Base-by-base conservation (phyloP, 2,797 vertebrate genomes). In the Cichlasoma orientale region DNA sequence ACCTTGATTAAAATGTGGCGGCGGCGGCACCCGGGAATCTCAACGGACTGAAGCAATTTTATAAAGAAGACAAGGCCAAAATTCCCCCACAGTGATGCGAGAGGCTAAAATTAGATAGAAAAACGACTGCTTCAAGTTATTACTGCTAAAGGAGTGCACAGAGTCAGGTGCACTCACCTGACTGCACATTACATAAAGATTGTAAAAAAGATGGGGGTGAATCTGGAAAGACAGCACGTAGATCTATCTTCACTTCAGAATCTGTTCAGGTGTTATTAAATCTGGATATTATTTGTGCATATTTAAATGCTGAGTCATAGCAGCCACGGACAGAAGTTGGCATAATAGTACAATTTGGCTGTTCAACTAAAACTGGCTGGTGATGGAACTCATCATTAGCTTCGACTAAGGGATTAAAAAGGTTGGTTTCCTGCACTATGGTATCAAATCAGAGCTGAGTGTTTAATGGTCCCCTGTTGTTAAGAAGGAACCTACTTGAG, bases 401-500 rank as follows among this genome's bases (percentile, higher is more conserved):
- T 71, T 56, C 63, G 71, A 83, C 69, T 72, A 68, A 81, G 14
- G 13, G 55, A 82, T 82, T 33, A 47, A 79, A 85, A 83, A 63
- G 54, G 68, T 75, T 58, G 2, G 63, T 80, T 89, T 88, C 86
- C 85, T 89, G 77, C 41, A 11, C 78, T 54, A 75, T 86, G 74
- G 56, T 69, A 75, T 72, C 72, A 77, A 88, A 86, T 74, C 55
- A 89, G 71, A 0, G 9, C 33, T 41, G 56, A 90, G 83, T 84
- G 82, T 72, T 89, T 73, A 78, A 88, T 77, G 44, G 44, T 81
- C 82, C 84, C 72, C 59, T 41, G 73, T 84, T 41, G 14, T 82
- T 86, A 74, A 80, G 73, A 74, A 66, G 52, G 85, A 89, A 82
- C 73, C 78, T 75, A 86, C 81, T 89, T 85, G 84, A 89, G 83